phyloP scores from a whole-genome alignment of 1,140 invertebrate genomes.

The Drosophila chauvacae region DNA sequence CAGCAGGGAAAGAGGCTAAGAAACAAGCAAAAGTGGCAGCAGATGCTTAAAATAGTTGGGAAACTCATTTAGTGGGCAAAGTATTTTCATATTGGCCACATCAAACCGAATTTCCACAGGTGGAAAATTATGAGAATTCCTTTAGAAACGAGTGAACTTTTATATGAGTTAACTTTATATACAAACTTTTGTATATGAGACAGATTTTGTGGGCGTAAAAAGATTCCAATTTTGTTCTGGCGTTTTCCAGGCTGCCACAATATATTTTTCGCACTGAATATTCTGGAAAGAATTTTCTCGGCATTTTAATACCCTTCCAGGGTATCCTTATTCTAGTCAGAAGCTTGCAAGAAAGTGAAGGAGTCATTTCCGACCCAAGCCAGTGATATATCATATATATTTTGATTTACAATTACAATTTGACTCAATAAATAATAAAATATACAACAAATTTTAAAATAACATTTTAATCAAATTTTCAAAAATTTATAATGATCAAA shows the following conservation, averaged over 20 bases:
- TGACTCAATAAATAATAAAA: no score
- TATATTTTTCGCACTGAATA: neutral
- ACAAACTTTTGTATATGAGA: neutral
- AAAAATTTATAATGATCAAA: no score
- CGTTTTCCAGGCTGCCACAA: constrained; percentile 36
- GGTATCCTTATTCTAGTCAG: neutral
- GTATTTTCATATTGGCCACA: constrained; percentile 56
- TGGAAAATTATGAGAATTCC: constrained; percentile 51
- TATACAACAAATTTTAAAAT: no score
- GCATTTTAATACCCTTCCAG: neutral
- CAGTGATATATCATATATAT: no score
- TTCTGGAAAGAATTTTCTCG: constrained; percentile 9
- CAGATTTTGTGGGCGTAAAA: constrained; percentile 14
- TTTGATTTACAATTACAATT: no score
- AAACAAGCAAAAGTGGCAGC: constrained; percentile 22
- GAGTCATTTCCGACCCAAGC: neutral
- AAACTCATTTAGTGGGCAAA: constrained; percentile 68
- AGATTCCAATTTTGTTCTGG: constrained; percentile 41
- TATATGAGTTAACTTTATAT: neutral
- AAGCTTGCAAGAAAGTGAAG: neutral
- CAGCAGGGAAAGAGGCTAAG: constrained; percentile 29
- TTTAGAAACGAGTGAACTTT: neutral
- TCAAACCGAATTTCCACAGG: constrained; percentile 65
- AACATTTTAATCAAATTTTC: no score
- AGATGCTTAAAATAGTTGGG: constrained; percentile 64